These are phyloP conservation scores for Sicus ferrugineus DNA, from an alignment of 2,888 invertebrate genomes.

Conservation along the genomic window DNA sequence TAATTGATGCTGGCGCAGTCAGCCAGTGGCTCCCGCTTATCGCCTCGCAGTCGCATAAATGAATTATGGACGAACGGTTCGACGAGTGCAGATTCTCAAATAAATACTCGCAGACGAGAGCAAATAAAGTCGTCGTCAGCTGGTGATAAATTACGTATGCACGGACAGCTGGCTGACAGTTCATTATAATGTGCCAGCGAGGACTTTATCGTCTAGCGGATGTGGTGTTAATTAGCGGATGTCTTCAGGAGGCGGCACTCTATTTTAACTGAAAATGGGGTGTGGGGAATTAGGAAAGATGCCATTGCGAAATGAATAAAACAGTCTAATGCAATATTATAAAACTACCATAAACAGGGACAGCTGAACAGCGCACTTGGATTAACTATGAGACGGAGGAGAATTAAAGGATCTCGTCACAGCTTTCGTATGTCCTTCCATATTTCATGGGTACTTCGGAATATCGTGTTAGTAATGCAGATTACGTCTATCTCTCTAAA, in stretches of 20 bases:
- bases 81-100: background rate
- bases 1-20: constrained; percentile 38
- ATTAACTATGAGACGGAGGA: too few relatives aligned
- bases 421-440: too few relatives aligned
- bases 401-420: too few relatives aligned
- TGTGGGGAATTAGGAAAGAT: background rate
- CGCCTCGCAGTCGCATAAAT: constrained; percentile 42
- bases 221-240: constrained; percentile 15
- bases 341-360: too few relatives aligned
- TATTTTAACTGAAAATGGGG: background rate
- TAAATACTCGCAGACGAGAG: background rate
- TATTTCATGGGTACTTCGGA: too few relatives aligned
- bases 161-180: constrained; percentile 23
- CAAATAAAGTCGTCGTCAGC: background rate
- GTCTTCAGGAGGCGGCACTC: background rate
- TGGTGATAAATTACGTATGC: constrained; percentile 24
- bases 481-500: too few relatives aligned
- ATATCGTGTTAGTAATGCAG: too few relatives aligned
- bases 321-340: too few relatives aligned
- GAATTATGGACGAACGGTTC: constrained; percentile 40
- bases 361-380: too few relatives aligned
- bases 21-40: too few relatives aligned
- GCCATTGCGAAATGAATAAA: too few relatives aligned
- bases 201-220: background rate
- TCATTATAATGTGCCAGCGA: constrained; percentile 5